A percentile compares a stretch with the other conserved stretches of the same genome.
Conservation (phyloP, 2,888 invertebrate species). For the Polia nebulosa region DNA sequence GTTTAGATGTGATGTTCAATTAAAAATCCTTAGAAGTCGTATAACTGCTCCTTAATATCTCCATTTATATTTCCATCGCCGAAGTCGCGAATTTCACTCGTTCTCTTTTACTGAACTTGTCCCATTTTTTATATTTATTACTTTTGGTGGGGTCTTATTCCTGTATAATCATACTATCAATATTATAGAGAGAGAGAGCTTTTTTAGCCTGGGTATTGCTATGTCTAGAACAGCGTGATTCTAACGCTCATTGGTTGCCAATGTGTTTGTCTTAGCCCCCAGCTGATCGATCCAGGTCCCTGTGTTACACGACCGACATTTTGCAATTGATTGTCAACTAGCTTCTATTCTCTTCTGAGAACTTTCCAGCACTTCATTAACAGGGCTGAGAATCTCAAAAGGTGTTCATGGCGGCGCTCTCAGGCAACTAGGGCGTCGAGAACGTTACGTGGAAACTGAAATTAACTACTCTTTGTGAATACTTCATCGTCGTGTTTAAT, state of each 20-base stretch:
- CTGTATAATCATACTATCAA: too few relatives aligned
- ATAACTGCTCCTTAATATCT: too few relatives aligned
- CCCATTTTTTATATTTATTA: slow-evolving; percentile 26
- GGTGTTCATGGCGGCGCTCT: background rate
- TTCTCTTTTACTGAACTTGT: slow-evolving; percentile 3
- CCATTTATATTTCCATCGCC: background rate
- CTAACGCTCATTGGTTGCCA: too few relatives aligned
- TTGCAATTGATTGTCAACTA: background rate
- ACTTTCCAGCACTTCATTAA: background rate
- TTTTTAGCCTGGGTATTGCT: too few relatives aligned
- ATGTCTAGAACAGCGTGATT: too few relatives aligned
- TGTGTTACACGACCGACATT: too few relatives aligned
- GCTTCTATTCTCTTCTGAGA: background rate
- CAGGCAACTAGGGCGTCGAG: background rate
- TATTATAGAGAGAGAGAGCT: too few relatives aligned
- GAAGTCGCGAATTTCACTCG: background rate
- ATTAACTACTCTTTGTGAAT: background rate
- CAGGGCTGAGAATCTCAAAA: background rate
- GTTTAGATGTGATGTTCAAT: too few relatives aligned
- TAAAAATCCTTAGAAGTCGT: too few relatives aligned
- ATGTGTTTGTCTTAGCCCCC: too few relatives aligned
- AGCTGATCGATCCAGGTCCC: too few relatives aligned
- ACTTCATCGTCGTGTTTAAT: background rate
- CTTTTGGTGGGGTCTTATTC: slow-evolving; percentile 13
- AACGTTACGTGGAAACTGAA: slow-evolving; percentile 1